Evolutionary conservation across 2,888 invertebrate species (phyloP).

Genomic region (Thereva unica): DNA sequence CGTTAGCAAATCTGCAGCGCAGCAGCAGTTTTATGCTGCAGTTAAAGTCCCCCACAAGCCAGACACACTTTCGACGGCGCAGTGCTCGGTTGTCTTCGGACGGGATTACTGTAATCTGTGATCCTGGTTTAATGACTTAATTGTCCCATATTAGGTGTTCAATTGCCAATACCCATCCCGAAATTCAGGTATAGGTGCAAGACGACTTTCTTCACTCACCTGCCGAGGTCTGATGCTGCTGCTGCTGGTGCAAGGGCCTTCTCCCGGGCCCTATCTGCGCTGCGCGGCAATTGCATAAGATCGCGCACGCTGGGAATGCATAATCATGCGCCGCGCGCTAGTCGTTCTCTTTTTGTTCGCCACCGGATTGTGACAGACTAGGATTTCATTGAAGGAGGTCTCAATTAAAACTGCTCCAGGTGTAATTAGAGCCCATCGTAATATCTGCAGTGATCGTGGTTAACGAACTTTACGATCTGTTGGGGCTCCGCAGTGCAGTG

Average conservation of each 20-base stretch:
- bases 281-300: constrained; percentile 11
- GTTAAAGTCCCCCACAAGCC: too few species aligned
- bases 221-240: constrained; percentile 1
- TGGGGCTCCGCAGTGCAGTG: constrained; percentile 11
- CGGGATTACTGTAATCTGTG: too few species aligned
- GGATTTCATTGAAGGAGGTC: constrained; percentile 32
- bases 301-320: constrained; percentile 26
- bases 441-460: constrained; percentile 24
- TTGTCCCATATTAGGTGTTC: constrained; percentile 8
- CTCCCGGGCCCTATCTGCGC: constrained; percentile 9
- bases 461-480: constrained; percentile 30
- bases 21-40: neutral
- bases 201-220: constrained; percentile 32
- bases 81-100: too few species aligned
- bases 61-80: too few species aligned
- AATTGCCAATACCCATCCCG: neutral
- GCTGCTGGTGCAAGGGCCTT: constrained; percentile 6
- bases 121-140: neutral
- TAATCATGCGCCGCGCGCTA: constrained; percentile 18
- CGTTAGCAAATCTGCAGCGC: neutral
- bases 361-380: constrained; percentile 30
- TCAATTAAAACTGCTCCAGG: constrained; percentile 31
- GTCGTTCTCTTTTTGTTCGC: constrained; percentile 20
- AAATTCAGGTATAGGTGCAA: neutral
- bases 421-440: constrained; percentile 34